Evolutionary conservation across 2,797 vertebrate species (phyloP), one percentile per base, ranked within the genome.

Genomic region (Poecilia picta): DNA sequence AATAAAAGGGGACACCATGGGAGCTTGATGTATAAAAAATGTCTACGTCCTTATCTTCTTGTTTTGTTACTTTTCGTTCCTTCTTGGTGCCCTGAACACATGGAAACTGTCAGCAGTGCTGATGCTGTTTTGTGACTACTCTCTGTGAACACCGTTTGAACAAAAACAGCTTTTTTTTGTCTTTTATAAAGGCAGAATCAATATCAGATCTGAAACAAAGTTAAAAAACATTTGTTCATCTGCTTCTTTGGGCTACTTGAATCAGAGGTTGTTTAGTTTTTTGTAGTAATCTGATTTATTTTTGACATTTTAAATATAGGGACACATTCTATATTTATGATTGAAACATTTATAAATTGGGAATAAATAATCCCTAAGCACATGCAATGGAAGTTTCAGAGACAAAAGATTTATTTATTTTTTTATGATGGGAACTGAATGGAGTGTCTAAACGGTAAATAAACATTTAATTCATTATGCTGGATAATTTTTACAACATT

Each of bases 41-140:
- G 4, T 41, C 36, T 39, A 12, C 3, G 68, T 71, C 41, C 41
- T n/a, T 13, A 45, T 71, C 41, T 45, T 71, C 25, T 45, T 25
- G 8, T 71, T 45, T 70, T 75, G 66, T 76, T 43, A 75, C 73
- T 78, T 73, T 80, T 70, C 80, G 45, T 76, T 80, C 8, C 23
- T 57, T 81, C 51, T 20, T 74, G 59, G 53, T 72, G 51, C 77
- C 75, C 47, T 49, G 74, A 72, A 71, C 81, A 71, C 31, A 31
- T 82, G 31, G 31, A 72, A 74, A 62, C 36, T 76, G 59, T 68
- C 28, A 41, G 59, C 72, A 84, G 43, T 20, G 4, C 33, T 39
- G 43, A 16, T 41, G 59, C 72, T 76, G 45, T 57, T 82, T 64
- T 77, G 73, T 36, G 57, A 72, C 47, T 80, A 25, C 39, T 5